A percentile compares a stretch with the other conserved stretches of the same genome.
These are phyloP conservation scores for Tinea pellionella DNA, from an alignment of 2,888 invertebrate genomes.

Conservation along the genomic window DNA sequence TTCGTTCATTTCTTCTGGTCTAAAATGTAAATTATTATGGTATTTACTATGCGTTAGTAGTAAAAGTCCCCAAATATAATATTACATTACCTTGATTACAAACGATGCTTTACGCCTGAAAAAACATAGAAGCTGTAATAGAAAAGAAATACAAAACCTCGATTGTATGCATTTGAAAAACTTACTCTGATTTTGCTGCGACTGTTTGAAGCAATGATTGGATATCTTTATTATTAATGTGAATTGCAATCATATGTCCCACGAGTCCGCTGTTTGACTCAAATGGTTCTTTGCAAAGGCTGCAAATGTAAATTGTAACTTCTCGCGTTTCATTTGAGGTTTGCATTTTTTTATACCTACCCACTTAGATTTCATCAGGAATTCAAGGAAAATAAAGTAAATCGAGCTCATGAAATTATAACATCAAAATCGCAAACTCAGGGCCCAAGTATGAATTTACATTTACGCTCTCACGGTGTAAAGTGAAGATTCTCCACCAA, in stretches of 20 bases:
- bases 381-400: no score
- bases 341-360: background rate
- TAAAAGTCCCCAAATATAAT: no score
- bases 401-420: no score
- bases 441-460: no score
- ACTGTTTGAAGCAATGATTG: constrained; percentile 11
- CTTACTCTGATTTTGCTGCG: background rate
- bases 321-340: background rate
- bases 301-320: constrained; percentile 16
- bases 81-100: background rate
- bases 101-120: background rate
- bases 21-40: background rate
- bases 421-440: no score
- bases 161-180: background rate
- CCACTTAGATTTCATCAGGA: no score
- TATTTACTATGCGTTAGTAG: no score
- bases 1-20: background rate
- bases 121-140: background rate
- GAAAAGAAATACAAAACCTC: no score
- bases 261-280: constrained; percentile 14
- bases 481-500: no score
- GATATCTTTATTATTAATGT: constrained; percentile 14
- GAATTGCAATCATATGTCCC: constrained; percentile 16
- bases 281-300: constrained; percentile 16
- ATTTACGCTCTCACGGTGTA: no score